Conservation (phyloP, 2,888 invertebrate species). For the Lepidochitona cinerea region DNA sequence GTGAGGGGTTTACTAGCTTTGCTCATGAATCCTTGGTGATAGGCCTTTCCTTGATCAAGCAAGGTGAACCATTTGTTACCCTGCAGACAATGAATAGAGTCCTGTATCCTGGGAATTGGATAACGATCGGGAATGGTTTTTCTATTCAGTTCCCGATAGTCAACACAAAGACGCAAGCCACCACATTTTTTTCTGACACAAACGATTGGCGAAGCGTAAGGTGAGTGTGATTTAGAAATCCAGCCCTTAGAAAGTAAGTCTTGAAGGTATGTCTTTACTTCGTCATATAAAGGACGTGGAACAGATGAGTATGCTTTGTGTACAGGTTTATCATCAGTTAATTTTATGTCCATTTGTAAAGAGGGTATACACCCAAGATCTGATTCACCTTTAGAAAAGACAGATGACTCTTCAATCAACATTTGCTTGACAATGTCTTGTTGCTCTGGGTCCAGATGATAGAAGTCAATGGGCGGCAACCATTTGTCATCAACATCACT, state of each 20-base stretch:
- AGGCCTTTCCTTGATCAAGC: slow-evolving; percentile 25
- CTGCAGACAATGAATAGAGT: slow-evolving; percentile 17
- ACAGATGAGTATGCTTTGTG: slow-evolving; percentile 27
- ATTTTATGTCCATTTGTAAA: slow-evolving; percentile 28
- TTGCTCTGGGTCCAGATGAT: slow-evolving; percentile 16
- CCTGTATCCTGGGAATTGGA: slow-evolving; percentile 27
- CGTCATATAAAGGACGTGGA: slow-evolving; percentile 30
- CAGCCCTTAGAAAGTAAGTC: slow-evolving; percentile 26
- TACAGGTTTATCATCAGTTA: slow-evolving; percentile 31
- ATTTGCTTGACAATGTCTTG: slow-evolving; percentile 14
- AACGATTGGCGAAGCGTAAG: slow-evolving; percentile 23
- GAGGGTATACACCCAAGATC: slow-evolving; percentile 29
- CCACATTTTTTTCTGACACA: slow-evolving; percentile 25
- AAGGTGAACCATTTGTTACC: slow-evolving; percentile 26
- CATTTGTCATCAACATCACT: slow-evolving; percentile 9
- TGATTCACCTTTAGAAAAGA: slow-evolving; percentile 27
- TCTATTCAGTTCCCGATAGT: slow-evolving; percentile 24
- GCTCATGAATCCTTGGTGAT: slow-evolving; percentile 25
- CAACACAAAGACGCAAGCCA: slow-evolving; percentile 23
- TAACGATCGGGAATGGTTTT: slow-evolving; percentile 19
- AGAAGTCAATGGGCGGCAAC: slow-evolving; percentile 22
- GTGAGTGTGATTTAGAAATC: slow-evolving; percentile 22
- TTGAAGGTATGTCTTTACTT: slow-evolving; percentile 36
- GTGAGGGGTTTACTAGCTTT: slow-evolving; percentile 18
- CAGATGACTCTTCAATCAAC: slow-evolving; percentile 23